Evolutionary conservation across 1,140 invertebrate species (phyloP).

Genomic region (Micrasema longulum): DNA sequence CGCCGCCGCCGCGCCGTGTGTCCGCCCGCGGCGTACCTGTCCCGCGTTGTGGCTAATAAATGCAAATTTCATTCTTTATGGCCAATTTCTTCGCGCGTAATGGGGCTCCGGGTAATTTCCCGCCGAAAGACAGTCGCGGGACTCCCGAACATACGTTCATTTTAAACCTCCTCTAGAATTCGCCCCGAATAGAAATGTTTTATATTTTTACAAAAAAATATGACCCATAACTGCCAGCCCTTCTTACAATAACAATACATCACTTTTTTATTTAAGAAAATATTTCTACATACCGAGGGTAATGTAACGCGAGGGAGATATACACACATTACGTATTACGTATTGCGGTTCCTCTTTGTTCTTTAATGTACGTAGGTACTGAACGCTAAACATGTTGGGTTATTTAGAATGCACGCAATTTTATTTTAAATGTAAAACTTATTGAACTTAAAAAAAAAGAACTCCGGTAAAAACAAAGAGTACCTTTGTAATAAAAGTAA

Average conservation of each 20-base stretch:
- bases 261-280: slow-evolving; percentile 27
- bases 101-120: slow-evolving; percentile 44
- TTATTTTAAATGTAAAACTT: too few relatives aligned
- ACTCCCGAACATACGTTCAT: slow-evolving; percentile 23
- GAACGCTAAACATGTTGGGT: too few relatives aligned
- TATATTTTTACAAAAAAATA: slow-evolving; percentile 32
- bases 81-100: slow-evolving; percentile 48
- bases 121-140: slow-evolving; percentile 33
- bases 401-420: too few relatives aligned
- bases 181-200: slow-evolving; percentile 13
- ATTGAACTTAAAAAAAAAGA: too few relatives aligned
- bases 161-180: slow-evolving; percentile 16
- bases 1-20: not conserved
- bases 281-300: slow-evolving; percentile 10
- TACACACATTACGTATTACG: too few relatives aligned
- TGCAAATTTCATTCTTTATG: slow-evolving; percentile 55
- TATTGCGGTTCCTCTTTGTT: too few relatives aligned
- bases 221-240: slow-evolving; percentile 34
- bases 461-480: too few relatives aligned
- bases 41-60: slow-evolving; percentile 51
- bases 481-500: too few relatives aligned
- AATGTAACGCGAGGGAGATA: slow-evolving; percentile 6
- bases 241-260: slow-evolving; percentile 30
- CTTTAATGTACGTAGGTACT: too few relatives aligned
- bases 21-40: slow-evolving; percentile 14